A percentile compares a stretch with the other conserved stretches of the same genome.
These are phyloP conservation scores for Labroides dimidiatus DNA, from an alignment of 2,797 vertebrate genomes.

Conservation along the genomic window DNA sequence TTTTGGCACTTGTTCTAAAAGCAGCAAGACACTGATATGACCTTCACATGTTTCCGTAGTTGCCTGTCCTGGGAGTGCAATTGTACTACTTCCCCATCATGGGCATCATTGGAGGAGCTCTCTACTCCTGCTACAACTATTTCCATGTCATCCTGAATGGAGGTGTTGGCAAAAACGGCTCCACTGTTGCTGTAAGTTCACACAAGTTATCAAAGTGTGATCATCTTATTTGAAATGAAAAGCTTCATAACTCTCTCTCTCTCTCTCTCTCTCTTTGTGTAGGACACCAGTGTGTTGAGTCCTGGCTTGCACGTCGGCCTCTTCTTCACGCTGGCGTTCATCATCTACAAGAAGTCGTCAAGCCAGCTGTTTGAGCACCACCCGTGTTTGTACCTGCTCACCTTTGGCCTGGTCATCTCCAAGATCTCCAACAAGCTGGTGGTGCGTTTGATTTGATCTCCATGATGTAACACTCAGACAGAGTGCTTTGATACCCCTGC, in stretches of 20 bases:
- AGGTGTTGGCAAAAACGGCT: conserved; percentile 97
- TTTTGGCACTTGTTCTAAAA: conserved; percentile 11
- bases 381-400: conserved; percentile 92
- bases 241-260: background rate
- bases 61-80: conserved; percentile 89
- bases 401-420: conserved; percentile 93
- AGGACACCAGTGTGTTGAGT: conserved; percentile 97
- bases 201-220: background rate
- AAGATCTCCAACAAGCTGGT: conserved; percentile 98
- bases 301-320: conserved; percentile 94
- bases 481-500: too few species aligned
- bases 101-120: conserved; percentile 89
- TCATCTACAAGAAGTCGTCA: conserved; percentile 97
- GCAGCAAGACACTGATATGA: conserved; percentile 15
- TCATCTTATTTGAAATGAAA: background rate
- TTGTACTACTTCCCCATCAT: conserved; percentile 89
- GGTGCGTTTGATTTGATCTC: conserved; percentile 77
- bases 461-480: background rate
- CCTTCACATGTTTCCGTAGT: conserved; percentile 75
- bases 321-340: conserved; percentile 90
- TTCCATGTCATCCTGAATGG: conserved; percentile 95
- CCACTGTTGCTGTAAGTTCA: conserved; percentile 95
- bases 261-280: conserved; percentile 11
- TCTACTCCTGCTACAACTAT: conserved; percentile 94
- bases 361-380: conserved; percentile 92